Base-by-base conservation (phyloP, 1,140 invertebrate species). In the Harlomillsia oculata region DNA sequence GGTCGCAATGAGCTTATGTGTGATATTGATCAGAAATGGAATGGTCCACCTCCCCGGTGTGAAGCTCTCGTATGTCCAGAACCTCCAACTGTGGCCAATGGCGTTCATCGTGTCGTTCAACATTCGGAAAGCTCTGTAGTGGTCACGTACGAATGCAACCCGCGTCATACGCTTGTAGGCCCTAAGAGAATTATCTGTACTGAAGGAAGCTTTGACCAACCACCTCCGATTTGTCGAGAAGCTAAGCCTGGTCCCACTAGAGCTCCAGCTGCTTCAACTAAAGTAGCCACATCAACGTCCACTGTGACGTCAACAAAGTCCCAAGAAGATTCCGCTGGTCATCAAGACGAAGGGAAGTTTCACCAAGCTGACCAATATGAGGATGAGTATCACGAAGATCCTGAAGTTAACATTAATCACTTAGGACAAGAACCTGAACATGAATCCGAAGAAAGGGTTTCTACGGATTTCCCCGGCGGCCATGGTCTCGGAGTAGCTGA, bases 1-100 rank as follows among this genome's bases (percentile, higher is more conserved):
- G 82, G 81, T 60, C 77, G 89, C 26, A 82, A 84, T 1, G 77
- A 85, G 60, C 73, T 95, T 2, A 84, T 85, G 5, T 95, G 90
- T 68, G 90, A 94, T 70, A 84, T 92, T 64, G 89, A 94, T 67
- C 87, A 89, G 67, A 77, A 87, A 51, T 95, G 90, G 90, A 91
- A 94, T 68, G 90, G 89, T 45, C 89, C 89, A 25, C 90, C 90
- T 53, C 89, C 90, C 5, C 74, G 83, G 23, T 62, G 55, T 49
- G 55, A 62, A 43, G 32, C 55, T 14, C 53, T 63, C 0, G 48
- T 58, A 13, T 65, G 64, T 44, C 60, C 64, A 60, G 77, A 82
- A 2, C 82, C 89, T 6, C 74, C 80, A 0, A 70, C 75, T 20
- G 80, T 89, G n/a, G 52, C 75, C 8, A 85, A 92, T 70, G 87